phyloP scores from a whole-genome alignment of 2,113 vertebrate genomes.

The Butorides virescens region DNA sequence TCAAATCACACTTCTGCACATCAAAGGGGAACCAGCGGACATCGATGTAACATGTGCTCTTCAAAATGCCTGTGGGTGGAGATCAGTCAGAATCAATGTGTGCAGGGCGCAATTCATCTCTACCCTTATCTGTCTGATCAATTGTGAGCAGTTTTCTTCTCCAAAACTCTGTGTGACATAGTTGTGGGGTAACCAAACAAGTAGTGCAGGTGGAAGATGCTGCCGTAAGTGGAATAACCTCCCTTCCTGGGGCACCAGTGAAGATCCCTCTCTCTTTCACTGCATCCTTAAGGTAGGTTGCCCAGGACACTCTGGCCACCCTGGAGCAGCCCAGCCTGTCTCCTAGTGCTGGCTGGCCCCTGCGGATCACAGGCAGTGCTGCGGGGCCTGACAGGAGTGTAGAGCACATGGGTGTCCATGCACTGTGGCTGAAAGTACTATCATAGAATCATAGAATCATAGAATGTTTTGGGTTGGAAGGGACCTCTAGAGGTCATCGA shows the following conservation, averaged over 20 bases:
- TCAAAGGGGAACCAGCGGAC: slow-evolving; percentile 94
- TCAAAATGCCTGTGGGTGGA: slow-evolving; percentile 66
- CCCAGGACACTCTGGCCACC: not conserved
- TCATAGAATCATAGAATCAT: too few species aligned
- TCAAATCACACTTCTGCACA: slow-evolving; percentile 90
- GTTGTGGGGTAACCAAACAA: not conserved
- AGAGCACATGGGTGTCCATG: not conserved
- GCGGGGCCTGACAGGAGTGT: not conserved
- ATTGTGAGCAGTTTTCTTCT: not conserved
- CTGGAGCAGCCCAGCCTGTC: not conserved
- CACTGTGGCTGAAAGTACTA: not conserved
- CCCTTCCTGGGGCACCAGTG: not conserved
- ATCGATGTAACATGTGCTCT: slow-evolving; percentile 87
- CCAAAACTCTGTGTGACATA: not conserved
- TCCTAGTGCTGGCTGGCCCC: not conserved
- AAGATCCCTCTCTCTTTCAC: not conserved
- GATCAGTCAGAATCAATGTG: not conserved
- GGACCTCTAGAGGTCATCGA: too few species aligned
- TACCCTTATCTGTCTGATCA: not conserved
- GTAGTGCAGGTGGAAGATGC: not conserved
- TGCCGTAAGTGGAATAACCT: not conserved
- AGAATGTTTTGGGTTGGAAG: too few species aligned
- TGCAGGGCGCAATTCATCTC: not conserved
- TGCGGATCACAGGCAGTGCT: not conserved
- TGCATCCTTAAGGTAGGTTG: not conserved